These are phyloP conservation scores for Napeogenes inachia DNA, from an alignment of 2,888 invertebrate species.

Conservation along the genomic window DNA sequence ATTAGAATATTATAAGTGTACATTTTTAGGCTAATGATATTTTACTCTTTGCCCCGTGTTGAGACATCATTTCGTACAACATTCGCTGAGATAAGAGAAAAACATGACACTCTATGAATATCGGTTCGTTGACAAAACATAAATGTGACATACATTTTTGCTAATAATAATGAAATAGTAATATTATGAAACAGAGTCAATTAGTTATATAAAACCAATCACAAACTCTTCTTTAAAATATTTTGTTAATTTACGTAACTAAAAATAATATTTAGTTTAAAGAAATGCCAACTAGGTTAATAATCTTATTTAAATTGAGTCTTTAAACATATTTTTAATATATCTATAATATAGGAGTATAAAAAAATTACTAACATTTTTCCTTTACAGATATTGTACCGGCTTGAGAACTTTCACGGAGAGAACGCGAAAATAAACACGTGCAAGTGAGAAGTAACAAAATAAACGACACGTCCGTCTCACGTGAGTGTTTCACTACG, in stretches of 20 bases:
- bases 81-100: conserved; percentile 3
- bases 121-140: not conserved
- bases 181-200: conserved; percentile 1
- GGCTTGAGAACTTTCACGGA: conserved; percentile 27
- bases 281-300: too few species aligned
- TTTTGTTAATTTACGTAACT: too few species aligned
- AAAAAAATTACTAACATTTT: conserved; percentile 22
- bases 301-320: too few species aligned
- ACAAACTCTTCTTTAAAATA: too few species aligned
- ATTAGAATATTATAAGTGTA: too few species aligned
- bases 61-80: not conserved
- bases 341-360: not conserved
- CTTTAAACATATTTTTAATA: too few species aligned
- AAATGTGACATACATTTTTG: conserved; percentile 1
- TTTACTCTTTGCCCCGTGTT: too few species aligned
- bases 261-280: too few species aligned
- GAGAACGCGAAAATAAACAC: conserved; percentile 17
- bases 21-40: too few species aligned
- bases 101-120: not conserved
- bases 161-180: not conserved
- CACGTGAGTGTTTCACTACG: conserved; percentile 12
- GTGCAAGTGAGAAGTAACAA: conserved; percentile 10
- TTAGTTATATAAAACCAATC: not conserved
- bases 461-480: conserved; percentile 13
- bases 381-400: conserved; percentile 20